Evolutionary conservation across 2,888 invertebrate genomes (phyloP).

Genomic region (Cheiracanthium punctorium): DNA sequence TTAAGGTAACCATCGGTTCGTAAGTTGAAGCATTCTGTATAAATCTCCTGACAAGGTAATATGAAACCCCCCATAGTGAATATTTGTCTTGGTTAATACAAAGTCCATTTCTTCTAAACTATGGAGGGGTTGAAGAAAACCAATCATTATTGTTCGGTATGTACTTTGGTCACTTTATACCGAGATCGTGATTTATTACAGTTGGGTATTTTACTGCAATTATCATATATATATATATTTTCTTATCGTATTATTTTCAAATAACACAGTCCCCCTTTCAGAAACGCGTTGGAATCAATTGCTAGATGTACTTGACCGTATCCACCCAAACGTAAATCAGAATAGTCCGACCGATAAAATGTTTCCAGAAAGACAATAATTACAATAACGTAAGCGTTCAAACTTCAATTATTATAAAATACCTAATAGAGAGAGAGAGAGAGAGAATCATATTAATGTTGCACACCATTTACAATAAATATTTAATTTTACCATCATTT

Average conservation of each 20-base stretch:
- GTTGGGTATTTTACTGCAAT: background rate
- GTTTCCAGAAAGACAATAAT: no score
- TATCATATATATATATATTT: background rate
- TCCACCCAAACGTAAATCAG: constrained; percentile 5
- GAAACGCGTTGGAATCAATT: constrained; percentile 1
- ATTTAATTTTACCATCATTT: no score
- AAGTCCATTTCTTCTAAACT: constrained; percentile 19
- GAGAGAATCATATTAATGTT: no score
- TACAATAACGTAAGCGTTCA: no score
- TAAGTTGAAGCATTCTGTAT: constrained; percentile 29
- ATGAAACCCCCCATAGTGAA: constrained; percentile 41
- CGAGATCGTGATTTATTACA: background rate
- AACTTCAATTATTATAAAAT: no score
- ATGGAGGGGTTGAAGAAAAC: constrained; percentile 11
- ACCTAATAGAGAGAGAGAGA: no score
- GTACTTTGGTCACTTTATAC: background rate
- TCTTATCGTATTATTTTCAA: background rate
- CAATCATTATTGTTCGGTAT: constrained; percentile 5
- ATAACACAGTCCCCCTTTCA: background rate
- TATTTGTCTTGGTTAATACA: constrained; percentile 12
- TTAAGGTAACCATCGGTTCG: constrained; percentile 24
- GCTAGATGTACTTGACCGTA: background rate
- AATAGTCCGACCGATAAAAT: background rate
- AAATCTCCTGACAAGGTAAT: constrained; percentile 31
- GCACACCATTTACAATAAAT: no score